Evolutionary conservation across 2,888 invertebrate species (phyloP).

Genomic region (Himalopsyche anomala): DNA sequence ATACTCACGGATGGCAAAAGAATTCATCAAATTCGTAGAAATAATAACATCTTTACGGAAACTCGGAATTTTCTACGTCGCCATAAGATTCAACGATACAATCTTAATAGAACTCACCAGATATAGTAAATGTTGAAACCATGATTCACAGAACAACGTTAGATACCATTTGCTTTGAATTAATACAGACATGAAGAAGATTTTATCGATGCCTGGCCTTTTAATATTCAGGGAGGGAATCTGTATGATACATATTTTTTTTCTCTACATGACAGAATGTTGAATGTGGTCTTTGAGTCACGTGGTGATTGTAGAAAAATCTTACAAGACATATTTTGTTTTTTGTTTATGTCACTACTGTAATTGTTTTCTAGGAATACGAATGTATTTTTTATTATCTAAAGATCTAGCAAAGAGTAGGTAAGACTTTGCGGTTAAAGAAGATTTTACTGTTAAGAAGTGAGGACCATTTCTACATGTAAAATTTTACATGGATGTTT

Average conservation of each 20-base stretch:
- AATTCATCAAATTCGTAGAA: slow-evolving; percentile 10
- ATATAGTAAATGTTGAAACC: slow-evolving; percentile 22
- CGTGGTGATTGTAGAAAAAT: slow-evolving; percentile 7
- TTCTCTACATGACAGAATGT: slow-evolving; percentile 27
- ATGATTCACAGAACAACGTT: not conserved
- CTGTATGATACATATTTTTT: slow-evolving; percentile 31
- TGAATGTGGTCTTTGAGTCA: slow-evolving; percentile 7
- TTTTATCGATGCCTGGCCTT: not conserved
- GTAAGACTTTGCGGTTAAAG: too few species aligned
- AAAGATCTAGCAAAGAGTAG: too few species aligned
- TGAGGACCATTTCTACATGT: too few species aligned
- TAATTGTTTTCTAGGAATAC: slow-evolving; percentile 23
- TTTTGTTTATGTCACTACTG: slow-evolving; percentile 1
- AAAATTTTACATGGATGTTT: too few species aligned
- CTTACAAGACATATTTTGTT: not conserved
- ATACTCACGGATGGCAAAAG: not conserved
- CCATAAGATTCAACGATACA: slow-evolving; percentile 45
- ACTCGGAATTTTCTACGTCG: slow-evolving; percentile 3
- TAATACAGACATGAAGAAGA: slow-evolving; percentile 36
- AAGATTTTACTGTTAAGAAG: too few species aligned
- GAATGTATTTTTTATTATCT: not conserved
- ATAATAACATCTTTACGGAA: slow-evolving; percentile 25
- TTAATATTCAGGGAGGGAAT: slow-evolving; percentile 12
- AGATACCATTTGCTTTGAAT: slow-evolving; percentile 4
- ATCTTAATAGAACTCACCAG: slow-evolving; percentile 59